phyloP scores from a whole-genome alignment of 2,888 invertebrate genomes.

The Megaustenia siamemsis region DNA sequence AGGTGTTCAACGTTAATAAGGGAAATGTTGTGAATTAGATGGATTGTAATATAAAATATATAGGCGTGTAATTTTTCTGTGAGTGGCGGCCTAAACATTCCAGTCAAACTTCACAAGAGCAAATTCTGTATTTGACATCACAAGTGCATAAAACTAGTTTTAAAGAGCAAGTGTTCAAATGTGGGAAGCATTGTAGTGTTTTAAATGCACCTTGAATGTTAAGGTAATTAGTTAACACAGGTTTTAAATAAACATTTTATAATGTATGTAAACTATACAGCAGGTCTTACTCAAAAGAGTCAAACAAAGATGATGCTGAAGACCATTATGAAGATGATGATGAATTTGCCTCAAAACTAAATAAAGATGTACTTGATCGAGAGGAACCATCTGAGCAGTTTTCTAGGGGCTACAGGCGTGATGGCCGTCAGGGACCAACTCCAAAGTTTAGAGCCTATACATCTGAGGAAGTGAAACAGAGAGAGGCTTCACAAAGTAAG shows the following conservation, averaged over 20 bases:
- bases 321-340: conserved; percentile 54
- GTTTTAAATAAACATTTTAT: neutral
- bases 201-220: no score
- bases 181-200: no score
- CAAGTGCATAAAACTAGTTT: no score
- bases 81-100: no score
- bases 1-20: no score
- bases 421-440: conserved; percentile 54
- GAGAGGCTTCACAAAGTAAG: conserved; percentile 53
- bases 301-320: conserved; percentile 49
- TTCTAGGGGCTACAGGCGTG: conserved; percentile 42
- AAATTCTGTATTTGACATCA: no score
- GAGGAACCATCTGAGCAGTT: conserved; percentile 41
- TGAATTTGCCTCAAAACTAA: conserved; percentile 36
- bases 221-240: no score
- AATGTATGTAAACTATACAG: neutral
- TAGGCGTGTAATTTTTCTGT: no score
- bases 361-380: conserved; percentile 48
- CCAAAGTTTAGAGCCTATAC: conserved; percentile 58
- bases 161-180: no score
- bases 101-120: no score
- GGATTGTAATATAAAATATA: no score
- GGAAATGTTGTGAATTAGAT: no score
- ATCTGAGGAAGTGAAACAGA: conserved; percentile 56
- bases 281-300: conserved; percentile 53